These are phyloP conservation scores for Aptenodytes forsteri DNA, from an alignment of 2,113 vertebrate genomes.

Conservation along the genomic window DNA sequence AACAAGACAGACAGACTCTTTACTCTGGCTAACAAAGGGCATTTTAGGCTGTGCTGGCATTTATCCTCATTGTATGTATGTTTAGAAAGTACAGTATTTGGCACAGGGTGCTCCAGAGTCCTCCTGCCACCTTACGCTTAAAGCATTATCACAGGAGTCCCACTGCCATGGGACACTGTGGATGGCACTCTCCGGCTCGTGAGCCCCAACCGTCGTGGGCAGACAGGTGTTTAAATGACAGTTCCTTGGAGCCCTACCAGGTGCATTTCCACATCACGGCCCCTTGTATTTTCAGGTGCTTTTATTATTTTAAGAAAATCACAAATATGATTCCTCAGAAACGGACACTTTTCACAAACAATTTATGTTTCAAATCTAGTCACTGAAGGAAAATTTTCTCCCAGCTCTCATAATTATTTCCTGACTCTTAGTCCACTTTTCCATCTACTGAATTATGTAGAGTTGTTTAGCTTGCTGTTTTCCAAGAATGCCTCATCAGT, in stretches of 20 bases:
- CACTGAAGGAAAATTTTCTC: not conserved
- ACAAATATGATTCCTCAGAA: not conserved
- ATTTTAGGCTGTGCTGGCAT: not conserved
- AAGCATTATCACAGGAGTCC: not conserved
- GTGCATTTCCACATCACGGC: not conserved
- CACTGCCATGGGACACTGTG: not conserved
- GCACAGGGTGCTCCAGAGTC: not conserved
- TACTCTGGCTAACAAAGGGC: not conserved
- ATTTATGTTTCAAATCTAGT: not conserved
- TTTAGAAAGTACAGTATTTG: not conserved
- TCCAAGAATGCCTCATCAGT: conserved; percentile 67
- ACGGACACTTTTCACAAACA: not conserved
- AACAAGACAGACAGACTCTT: not conserved
- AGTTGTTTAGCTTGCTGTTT: conserved; percentile 65
- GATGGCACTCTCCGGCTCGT: rapidly evolving
- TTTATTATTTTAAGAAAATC: not conserved
- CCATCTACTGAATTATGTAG: conserved; percentile 47
- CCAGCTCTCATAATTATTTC: conserved; percentile 44
- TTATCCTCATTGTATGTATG: not conserved
- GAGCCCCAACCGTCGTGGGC: rapidly evolving
- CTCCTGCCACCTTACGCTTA: not conserved
- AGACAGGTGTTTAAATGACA: not conserved
- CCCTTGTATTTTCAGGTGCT: not conserved
- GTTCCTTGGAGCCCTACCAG: not conserved
- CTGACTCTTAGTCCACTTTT: conserved; percentile 41